Evolutionary conservation across 1,140 invertebrate species (phyloP).

Genomic region (Formica selysi): DNA sequence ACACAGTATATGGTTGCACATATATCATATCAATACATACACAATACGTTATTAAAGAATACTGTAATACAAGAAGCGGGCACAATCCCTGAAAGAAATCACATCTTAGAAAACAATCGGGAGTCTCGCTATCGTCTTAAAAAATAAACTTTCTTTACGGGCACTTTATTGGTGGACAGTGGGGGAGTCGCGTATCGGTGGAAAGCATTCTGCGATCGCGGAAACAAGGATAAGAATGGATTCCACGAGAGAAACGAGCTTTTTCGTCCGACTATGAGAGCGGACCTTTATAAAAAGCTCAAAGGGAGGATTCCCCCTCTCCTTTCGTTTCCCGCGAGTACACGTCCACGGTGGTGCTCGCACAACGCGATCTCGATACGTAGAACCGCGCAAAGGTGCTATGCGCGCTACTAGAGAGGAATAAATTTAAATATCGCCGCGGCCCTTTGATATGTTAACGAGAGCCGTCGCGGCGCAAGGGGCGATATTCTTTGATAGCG

Average conservation of each 20-base stretch:
- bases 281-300: conserved; percentile 68
- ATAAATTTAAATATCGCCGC: conserved; percentile 83
- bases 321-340: conserved; percentile 59
- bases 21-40: neutral
- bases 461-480: conserved; percentile 54
- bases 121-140: neutral
- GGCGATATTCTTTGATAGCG: conserved; percentile 79
- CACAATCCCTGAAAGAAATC: neutral
- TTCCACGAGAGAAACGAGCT: conserved; percentile 65
- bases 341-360: conserved; percentile 27
- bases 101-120: conserved; percentile 42
- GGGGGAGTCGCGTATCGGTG: conserved; percentile 57
- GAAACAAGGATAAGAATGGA: conserved; percentile 6
- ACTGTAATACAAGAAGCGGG: neutral
- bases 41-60: neutral
- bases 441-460: conserved; percentile 84
- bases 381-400: conserved; percentile 54
- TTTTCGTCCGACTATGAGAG: conserved; percentile 53
- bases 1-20: neutral
- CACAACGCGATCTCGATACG: conserved; percentile 59
- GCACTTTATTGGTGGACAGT: conserved; percentile 72
- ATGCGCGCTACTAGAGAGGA: conserved; percentile 64
- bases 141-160: conserved; percentile 33
- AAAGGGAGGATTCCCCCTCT: conserved; percentile 9
- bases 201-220: conserved; percentile 38